A percentile compares a stretch with the other conserved stretches of the same genome.
Evolutionary conservation across 2,113 vertebrate species (phyloP).

Genomic region (Xiphophorus maculatus): DNA sequence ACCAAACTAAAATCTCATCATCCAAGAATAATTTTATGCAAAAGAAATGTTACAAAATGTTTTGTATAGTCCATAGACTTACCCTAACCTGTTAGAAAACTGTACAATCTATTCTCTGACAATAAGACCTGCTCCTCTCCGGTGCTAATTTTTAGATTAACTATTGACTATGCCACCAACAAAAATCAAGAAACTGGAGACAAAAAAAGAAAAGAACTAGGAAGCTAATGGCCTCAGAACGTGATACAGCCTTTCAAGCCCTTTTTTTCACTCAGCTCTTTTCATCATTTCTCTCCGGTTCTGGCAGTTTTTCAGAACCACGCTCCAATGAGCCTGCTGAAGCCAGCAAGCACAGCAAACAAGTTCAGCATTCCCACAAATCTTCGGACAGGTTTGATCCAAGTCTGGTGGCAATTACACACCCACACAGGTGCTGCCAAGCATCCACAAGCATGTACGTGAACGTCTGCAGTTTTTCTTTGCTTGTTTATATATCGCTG

Average conservation of each 20-base stretch:
- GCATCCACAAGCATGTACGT: slow-evolving; percentile 13
- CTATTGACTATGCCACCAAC: slow-evolving; percentile 66
- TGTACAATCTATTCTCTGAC: slow-evolving; percentile 6
- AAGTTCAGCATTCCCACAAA: slow-evolving; percentile 46
- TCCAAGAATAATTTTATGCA: too few relatives aligned
- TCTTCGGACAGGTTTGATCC: slow-evolving; percentile 47
- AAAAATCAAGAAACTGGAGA: slow-evolving; percentile 54
- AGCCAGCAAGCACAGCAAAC: slow-evolving; percentile 28
- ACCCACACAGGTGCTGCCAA: slow-evolving; percentile 29
- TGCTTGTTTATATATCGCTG: slow-evolving; percentile 19
- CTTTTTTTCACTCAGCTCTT: slow-evolving; percentile 17
- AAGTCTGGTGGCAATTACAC: slow-evolving; percentile 57
- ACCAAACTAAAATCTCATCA: too few relatives aligned
- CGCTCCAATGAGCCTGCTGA: slow-evolving; percentile 27
- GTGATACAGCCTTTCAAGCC: slow-evolving; percentile 57
- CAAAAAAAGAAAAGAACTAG: slow-evolving; percentile 27
- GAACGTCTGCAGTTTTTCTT: slow-evolving; percentile 6
- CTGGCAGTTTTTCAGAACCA: slow-evolving; percentile 54
- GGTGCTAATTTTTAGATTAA: slow-evolving; percentile 68
- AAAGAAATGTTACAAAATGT: too few relatives aligned
- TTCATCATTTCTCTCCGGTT: slow-evolving; percentile 37
- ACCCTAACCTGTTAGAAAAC: not conserved
- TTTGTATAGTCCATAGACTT: too few relatives aligned
- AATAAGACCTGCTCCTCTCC: slow-evolving; percentile 38
- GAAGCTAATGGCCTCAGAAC: slow-evolving; percentile 64